These are phyloP conservation scores for Girardia tigrina DNA, from an alignment of 2,888 invertebrate species.

Conservation along the genomic window DNA sequence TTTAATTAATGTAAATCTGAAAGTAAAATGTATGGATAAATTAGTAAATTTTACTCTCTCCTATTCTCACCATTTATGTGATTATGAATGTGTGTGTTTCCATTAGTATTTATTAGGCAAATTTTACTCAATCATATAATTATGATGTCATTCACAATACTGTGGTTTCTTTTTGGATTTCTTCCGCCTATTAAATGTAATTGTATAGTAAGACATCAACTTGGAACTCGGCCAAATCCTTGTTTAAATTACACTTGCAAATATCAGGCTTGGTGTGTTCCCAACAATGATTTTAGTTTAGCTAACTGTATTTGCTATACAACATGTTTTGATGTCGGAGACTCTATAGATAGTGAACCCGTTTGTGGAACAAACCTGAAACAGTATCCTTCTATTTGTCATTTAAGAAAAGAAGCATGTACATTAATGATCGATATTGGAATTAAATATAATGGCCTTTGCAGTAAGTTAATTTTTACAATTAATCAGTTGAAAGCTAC, in stretches of 20 bases:
- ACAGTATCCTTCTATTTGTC: constrained; percentile 51
- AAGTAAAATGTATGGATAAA: not conserved
- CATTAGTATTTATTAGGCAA: not conserved
- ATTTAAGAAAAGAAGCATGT: constrained; percentile 50
- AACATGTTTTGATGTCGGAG: constrained; percentile 68
- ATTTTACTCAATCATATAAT: not conserved
- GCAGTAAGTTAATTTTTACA: constrained; percentile 46
- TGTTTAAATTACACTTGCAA: constrained; percentile 61
- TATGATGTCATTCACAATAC: not conserved
- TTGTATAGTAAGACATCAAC: not conserved
- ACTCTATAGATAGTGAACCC: constrained; percentile 64
- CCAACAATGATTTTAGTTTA: constrained; percentile 58
- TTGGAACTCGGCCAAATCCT: constrained; percentile 49
- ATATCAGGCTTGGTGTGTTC: constrained; percentile 60
- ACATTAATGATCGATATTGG: constrained; percentile 47
- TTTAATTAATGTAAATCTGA: not conserved
- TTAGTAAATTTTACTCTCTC: not conserved
- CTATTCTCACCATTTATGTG: no score
- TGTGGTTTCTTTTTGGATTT: not conserved
- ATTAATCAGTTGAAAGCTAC: not conserved
- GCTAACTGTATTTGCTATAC: constrained; percentile 66
- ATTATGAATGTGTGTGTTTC: not conserved
- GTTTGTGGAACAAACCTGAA: constrained; percentile 60
- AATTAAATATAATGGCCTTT: constrained; percentile 52
- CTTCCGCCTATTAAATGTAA: not conserved